Conservation (phyloP, 2,888 invertebrate species). For the Neoascia interrupta region DNA sequence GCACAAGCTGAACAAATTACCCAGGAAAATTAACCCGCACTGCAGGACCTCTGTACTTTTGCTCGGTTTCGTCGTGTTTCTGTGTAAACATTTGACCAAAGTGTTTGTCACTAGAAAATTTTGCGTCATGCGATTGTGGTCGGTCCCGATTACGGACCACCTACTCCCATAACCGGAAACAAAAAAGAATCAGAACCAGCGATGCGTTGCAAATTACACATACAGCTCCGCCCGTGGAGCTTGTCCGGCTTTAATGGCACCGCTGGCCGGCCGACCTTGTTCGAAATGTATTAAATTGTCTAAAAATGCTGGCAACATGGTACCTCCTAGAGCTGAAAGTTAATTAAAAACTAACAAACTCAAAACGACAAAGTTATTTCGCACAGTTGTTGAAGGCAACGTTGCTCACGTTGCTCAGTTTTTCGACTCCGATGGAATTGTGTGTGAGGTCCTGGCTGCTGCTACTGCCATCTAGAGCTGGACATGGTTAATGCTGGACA, state of each 20-base stretch:
- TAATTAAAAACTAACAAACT: constrained; percentile 80
- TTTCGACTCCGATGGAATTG: constrained; percentile 4
- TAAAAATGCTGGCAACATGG: constrained; percentile 75
- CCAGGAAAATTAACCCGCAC: constrained; percentile 53
- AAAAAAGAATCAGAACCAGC: constrained; percentile 9
- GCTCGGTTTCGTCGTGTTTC: constrained; percentile 25
- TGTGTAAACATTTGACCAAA: constrained; percentile 53
- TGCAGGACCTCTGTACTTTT: constrained; percentile 31
- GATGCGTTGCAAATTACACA: constrained; percentile 63
- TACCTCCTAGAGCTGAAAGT: constrained; percentile 79
- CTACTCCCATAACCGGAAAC: constrained; percentile 11
- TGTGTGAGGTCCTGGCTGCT: constrained; percentile 26
- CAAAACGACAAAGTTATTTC: constrained; percentile 70
- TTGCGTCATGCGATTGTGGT: constrained; percentile 53
- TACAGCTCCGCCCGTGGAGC: neutral
- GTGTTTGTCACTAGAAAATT: constrained; percentile 58
- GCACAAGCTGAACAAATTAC: constrained; percentile 54
- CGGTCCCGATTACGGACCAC: constrained; percentile 32
- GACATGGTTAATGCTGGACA: no score
- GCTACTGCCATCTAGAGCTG: no score
- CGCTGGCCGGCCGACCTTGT: neutral
- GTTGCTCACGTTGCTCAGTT: no score
- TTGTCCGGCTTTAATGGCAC: neutral
- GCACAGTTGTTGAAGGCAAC: constrained; percentile 39
- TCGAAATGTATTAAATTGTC: constrained; percentile 21